Evolutionary conservation across 2,113 vertebrate genomes (phyloP), one percentile per base, ranked within the genome.

Genomic region (Chloropsis hardwickii): DNA sequence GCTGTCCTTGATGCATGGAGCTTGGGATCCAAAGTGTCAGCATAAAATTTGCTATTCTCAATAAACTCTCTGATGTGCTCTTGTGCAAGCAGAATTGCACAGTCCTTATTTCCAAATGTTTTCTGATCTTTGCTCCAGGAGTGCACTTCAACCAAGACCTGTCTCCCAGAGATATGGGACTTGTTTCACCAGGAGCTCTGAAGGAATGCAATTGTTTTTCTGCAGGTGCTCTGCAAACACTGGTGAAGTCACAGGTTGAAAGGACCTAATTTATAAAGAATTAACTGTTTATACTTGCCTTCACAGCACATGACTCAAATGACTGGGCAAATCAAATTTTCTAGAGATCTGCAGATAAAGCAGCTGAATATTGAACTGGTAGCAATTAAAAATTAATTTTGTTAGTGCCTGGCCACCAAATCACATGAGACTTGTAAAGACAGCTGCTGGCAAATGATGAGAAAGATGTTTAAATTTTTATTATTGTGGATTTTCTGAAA

Each of bases 1-100:
- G 42, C 24, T 62, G 20, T 61, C 51, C 54, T 19, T 51, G 51
- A 54, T 0, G 0, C 11, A 5, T 33, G 54, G 69, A 64, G 44
- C 14, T 50, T 12, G 67, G 42, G 22, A 85, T 72, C 40, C 7
- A 6, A 81, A 74, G 35, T 24, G 35, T 21, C 47, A 44, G 23
- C 8, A 31, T 15, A 64, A 78, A 64, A 51, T 73, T 11, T 51
- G 20, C 39, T 60, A 1, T 67, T 94, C 42, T 64, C 56, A 25
- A 10, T 42, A 92, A 91, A 44, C 3, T 5, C 40, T 16, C 28
- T 25, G 24, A 40, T 69, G 50, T 39, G 16, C 9, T 44, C 12
- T 54, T 42, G 44, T 48, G 53, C 51, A 86, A 83, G 44, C 29
- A 53, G 29, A 64, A 4, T 77, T 73, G 18, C 6, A 29, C 57